Evolutionary conservation across 1,140 invertebrate genomes (phyloP).

Genomic region (Papilio dardanus): DNA sequence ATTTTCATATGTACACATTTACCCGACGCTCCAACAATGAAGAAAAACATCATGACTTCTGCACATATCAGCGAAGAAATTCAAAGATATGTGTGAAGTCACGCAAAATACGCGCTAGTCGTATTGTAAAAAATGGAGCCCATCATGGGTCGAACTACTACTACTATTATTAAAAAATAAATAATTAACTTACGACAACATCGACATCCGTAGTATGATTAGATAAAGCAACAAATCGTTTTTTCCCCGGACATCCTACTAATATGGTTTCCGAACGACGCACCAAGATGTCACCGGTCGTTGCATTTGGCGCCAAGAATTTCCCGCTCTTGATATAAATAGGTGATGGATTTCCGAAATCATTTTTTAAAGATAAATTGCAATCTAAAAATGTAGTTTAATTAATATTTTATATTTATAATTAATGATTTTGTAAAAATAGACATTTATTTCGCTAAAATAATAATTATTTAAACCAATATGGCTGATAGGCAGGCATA

Average conservation of each 20-base stretch:
- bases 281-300: constrained; percentile 47
- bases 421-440: background rate
- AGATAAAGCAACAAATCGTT: constrained; percentile 49
- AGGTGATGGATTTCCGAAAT: constrained; percentile 57
- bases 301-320: constrained; percentile 50
- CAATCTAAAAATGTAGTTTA: constrained; percentile 54
- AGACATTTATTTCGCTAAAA: background rate
- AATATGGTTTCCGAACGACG: constrained; percentile 52
- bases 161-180: constrained; percentile 5
- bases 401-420: background rate
- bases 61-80: too few species aligned
- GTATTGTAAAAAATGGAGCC: too few species aligned
- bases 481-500: background rate
- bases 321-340: constrained; percentile 54
- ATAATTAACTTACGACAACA: constrained; percentile 46
- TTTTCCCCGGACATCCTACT: constrained; percentile 57
- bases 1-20: too few species aligned
- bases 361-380: constrained; percentile 55
- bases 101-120: too few species aligned
- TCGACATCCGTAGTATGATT: constrained; percentile 48
- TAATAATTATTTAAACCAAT: background rate
- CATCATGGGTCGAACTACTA: too few species aligned
- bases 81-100: too few species aligned
- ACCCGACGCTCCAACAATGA: too few species aligned
- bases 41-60: too few species aligned